A percentile compares a stretch with the other conserved stretches of the same genome.
Conservation (phyloP, 2,113 vertebrate genomes). For the Mustelus asterias region DNA sequence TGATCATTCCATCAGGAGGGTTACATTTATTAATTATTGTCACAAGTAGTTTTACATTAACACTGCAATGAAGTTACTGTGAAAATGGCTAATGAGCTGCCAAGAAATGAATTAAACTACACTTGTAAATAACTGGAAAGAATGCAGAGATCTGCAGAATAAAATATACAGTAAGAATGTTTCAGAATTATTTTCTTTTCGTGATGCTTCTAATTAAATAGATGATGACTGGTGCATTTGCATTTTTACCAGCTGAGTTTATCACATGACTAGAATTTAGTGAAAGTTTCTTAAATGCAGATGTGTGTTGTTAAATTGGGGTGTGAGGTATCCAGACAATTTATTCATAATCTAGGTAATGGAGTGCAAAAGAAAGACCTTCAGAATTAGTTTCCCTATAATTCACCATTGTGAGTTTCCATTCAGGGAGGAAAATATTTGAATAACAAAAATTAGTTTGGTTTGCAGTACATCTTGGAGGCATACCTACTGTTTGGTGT, state of each 20-base stretch:
- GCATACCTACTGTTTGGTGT: background rate
- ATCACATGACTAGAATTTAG: background rate
- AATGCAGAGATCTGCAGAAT: background rate
- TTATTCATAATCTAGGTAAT: background rate
- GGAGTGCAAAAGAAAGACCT: background rate
- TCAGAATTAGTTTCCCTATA: background rate
- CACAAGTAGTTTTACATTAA: too few species aligned
- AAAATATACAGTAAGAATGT: background rate
- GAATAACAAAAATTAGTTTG: conserved; percentile 6
- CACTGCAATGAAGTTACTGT: too few species aligned
- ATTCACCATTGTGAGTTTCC: background rate
- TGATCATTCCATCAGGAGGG: background rate
- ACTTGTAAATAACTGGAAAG: background rate
- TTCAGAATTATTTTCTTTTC: background rate
- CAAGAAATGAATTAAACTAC: background rate
- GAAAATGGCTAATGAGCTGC: background rate
- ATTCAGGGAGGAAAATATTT: background rate
- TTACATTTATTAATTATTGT: too few species aligned
- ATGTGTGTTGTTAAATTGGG: background rate
- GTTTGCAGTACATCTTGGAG: background rate
- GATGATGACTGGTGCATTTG: background rate
- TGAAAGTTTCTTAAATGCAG: background rate
- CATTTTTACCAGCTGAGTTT: background rate
- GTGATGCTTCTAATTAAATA: background rate
- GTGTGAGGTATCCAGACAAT: background rate